Conservation (phyloP, 2,113 vertebrate species). For the Notarius lentiginosus region DNA sequence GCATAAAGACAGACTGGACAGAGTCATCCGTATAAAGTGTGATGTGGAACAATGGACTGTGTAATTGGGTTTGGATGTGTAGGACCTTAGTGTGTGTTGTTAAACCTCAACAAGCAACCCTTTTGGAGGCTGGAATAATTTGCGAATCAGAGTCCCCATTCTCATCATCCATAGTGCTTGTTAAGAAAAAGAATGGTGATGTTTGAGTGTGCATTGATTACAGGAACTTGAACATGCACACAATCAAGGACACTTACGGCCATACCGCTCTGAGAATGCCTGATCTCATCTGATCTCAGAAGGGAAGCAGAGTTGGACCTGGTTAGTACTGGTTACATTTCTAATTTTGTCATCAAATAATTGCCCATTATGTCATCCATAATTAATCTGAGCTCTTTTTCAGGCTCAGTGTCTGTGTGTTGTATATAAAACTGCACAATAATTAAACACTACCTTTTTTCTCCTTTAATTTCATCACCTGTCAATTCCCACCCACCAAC, state of each 20-base stretch:
- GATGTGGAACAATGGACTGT: neutral
- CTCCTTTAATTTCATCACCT: neutral
- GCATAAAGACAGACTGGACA: neutral
- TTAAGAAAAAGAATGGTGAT: too few relatives aligned
- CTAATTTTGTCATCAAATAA: too few relatives aligned
- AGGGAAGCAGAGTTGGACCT: too few relatives aligned
- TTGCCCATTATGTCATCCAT: too few relatives aligned
- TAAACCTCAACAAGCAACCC: neutral
- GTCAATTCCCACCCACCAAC: too few relatives aligned
- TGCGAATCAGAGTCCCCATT: neutral
- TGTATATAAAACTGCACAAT: neutral
- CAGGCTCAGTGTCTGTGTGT: neutral
- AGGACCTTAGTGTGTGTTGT: neutral
- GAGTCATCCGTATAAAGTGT: neutral
- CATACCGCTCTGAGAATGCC: too few relatives aligned
- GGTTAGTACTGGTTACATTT: too few relatives aligned
- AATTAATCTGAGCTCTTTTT: too few relatives aligned
- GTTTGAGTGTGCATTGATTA: too few relatives aligned
- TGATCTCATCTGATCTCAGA: too few relatives aligned
- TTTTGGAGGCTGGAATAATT: neutral
- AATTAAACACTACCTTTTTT: neutral
- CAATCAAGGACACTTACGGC: too few relatives aligned
- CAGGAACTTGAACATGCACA: too few relatives aligned
- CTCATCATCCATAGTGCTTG: neutral
- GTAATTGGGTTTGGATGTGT: neutral